Percentiles rank a stretch among this genome's conserved stretches.
These are phyloP conservation scores for Pipistrellus pipistrellus DNA, from an alignment of 2,797 vertebrate species.

Conservation along the genomic window DNA sequence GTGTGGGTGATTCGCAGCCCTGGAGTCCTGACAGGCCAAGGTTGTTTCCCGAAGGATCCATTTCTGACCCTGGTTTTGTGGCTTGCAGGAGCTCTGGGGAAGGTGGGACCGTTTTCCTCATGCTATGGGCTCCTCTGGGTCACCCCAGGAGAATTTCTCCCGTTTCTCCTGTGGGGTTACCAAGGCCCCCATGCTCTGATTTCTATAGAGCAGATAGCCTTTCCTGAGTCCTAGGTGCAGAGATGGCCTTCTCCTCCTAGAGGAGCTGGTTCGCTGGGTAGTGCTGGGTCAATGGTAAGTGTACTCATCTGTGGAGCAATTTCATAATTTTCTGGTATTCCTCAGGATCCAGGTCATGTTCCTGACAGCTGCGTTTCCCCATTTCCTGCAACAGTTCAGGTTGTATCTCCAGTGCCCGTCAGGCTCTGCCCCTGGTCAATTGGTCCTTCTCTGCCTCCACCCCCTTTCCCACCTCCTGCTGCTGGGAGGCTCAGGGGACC, in stretches of 20 bases:
- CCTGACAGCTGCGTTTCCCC: background rate
- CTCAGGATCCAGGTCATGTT: background rate
- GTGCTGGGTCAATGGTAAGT: no score
- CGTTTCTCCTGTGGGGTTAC: background rate
- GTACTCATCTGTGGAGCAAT: background rate
- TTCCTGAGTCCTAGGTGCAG: background rate
- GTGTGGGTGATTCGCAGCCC: background rate
- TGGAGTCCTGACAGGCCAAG: background rate
- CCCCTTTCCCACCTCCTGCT: accelerated
- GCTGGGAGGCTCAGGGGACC: no score
- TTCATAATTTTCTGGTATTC: background rate
- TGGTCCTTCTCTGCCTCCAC: background rate
- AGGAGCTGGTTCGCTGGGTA: background rate
- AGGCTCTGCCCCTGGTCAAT: background rate
- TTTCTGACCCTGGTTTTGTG: background rate
- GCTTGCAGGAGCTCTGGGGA: no score
- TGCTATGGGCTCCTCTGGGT: no score
- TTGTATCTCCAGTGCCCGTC: background rate
- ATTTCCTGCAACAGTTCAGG: background rate
- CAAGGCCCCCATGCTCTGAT: background rate
- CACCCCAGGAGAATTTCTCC: background rate
- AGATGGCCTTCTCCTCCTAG: background rate
- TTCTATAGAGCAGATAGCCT: background rate
- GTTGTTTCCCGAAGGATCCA: background rate
- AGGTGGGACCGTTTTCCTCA: background rate